Conservation (phyloP, 2,888 invertebrate species). For the Nomada ruficornis region DNA sequence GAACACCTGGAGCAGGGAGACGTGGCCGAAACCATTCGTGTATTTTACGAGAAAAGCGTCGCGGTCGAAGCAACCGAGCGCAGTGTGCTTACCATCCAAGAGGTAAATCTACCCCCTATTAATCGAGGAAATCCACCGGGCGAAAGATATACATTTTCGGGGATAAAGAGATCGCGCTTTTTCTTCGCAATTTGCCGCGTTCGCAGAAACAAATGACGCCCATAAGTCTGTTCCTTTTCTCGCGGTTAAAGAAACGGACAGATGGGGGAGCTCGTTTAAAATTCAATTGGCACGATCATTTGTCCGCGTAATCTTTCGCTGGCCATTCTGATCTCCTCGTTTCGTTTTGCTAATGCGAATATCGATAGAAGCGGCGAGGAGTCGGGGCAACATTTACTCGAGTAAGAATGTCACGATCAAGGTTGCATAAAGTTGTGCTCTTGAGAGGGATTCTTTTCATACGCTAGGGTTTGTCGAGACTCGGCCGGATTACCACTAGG, state of each 20-base stretch:
- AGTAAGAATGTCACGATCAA: slow-evolving; percentile 24
- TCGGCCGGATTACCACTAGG: slow-evolving; percentile 2
- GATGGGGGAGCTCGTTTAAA: background rate
- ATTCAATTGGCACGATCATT: background rate
- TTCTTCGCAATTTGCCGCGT: slow-evolving; percentile 6
- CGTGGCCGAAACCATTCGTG: slow-evolving; percentile 93
- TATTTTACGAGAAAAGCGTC: slow-evolving; percentile 90
- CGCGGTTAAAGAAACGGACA: too few species aligned
- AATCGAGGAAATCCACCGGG: slow-evolving; percentile 23
- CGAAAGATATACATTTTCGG: slow-evolving; percentile 18
- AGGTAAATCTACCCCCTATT: slow-evolving; percentile 79
- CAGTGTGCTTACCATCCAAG: slow-evolving; percentile 90
- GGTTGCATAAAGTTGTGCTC: slow-evolving; percentile 17
- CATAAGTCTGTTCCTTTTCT: background rate
- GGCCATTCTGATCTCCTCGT: too few species aligned
- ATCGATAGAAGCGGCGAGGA: background rate
- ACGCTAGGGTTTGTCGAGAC: background rate
- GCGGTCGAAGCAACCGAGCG: slow-evolving; percentile 87
- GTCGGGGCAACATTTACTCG: background rate
- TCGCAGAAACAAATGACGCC: slow-evolving; percentile 19
- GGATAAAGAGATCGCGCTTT: slow-evolving; percentile 25
- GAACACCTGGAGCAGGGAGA: slow-evolving; percentile 95
- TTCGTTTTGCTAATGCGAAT: background rate
- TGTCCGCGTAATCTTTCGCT: background rate
- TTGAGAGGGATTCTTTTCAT: background rate